These are phyloP conservation scores for Fregata magnificens DNA, from an alignment of 2,113 vertebrate genomes.

Conservation along the genomic window DNA sequence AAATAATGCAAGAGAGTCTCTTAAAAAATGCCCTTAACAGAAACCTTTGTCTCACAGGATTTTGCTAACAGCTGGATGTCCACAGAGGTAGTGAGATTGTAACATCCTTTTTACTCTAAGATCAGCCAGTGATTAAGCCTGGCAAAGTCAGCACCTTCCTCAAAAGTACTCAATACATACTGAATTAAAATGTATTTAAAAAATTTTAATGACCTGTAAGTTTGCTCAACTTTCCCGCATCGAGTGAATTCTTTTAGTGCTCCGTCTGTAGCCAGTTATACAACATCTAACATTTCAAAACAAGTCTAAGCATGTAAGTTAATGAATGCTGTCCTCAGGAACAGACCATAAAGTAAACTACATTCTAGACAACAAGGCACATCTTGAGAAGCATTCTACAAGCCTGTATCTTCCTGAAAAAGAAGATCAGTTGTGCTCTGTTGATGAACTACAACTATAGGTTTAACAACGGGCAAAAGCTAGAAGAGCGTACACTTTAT, in stretches of 20 bases:
- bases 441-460: background rate
- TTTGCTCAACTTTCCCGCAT: background rate
- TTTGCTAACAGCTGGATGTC: background rate
- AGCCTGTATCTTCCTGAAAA: background rate
- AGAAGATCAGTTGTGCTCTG: background rate
- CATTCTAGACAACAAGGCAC: background rate
- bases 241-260: background rate
- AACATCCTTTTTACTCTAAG: background rate
- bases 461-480: background rate
- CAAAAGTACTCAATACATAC: background rate
- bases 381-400: background rate
- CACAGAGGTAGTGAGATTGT: background rate
- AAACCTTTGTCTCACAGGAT: background rate
- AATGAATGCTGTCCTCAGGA: background rate
- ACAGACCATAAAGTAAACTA: background rate
- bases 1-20: background rate
- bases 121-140: background rate
- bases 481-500: rapidly evolving
- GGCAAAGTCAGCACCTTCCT: background rate
- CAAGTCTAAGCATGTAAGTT: background rate
- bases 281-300: background rate
- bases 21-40: background rate
- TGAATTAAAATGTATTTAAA: background rate
- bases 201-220: background rate
- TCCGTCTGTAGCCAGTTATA: background rate